phyloP scores from a whole-genome alignment of 2,888 invertebrate genomes.

The Scelioninae gen. 2 region DNA sequence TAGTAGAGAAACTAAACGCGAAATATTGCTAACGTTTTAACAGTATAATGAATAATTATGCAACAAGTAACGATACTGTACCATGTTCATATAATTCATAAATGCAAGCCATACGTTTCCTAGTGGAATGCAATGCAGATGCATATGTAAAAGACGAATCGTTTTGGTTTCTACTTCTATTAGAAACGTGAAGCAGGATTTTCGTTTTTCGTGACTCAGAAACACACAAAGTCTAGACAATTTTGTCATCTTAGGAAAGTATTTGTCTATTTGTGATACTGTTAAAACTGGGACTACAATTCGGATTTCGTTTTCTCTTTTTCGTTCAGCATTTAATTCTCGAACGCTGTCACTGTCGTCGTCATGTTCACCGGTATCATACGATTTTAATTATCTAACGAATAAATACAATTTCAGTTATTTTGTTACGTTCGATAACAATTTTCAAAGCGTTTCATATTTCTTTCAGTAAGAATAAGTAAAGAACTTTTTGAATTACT shows the following conservation, averaged over 20 bases:
- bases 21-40: conserved; percentile 57
- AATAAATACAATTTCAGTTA: not conserved
- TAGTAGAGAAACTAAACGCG: conserved; percentile 45
- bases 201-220: conserved; percentile 57
- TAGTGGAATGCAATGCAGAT: conserved; percentile 4
- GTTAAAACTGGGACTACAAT: conserved; percentile 54
- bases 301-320: conserved; percentile 12
- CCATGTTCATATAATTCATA: conserved; percentile 33
- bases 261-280: conserved; percentile 60
- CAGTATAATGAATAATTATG: conserved; percentile 58
- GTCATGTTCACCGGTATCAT: conserved; percentile 15
- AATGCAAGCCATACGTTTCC: conserved; percentile 16
- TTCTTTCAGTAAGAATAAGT: conserved; percentile 24
- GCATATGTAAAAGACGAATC: not conserved
- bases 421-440: not conserved
- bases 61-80: conserved; percentile 38
- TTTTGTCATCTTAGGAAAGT: conserved; percentile 15
- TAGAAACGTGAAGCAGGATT: conserved; percentile 53
- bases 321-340: conserved; percentile 11
- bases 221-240: conserved; percentile 19
- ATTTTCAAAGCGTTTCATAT: conserved; percentile 4
- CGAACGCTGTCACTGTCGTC: conserved; percentile 18
- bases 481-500: conserved; percentile 33
- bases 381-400: not conserved
- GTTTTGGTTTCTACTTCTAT: conserved; percentile 16